Conservation (phyloP, 1,140 invertebrate species). For the Drosophila sp. region DNA sequence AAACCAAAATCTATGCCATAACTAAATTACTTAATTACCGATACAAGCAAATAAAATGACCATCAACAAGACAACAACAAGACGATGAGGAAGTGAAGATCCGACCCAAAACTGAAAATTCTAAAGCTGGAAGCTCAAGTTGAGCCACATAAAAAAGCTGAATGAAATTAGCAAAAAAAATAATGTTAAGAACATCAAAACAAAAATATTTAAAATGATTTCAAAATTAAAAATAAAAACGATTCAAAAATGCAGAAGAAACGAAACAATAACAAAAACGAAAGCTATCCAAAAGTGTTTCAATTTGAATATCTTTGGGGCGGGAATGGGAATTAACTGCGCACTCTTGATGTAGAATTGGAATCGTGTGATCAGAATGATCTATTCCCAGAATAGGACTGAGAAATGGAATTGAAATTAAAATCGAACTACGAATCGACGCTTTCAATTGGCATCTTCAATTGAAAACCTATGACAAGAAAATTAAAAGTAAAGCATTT, state of each 20-base stretch:
- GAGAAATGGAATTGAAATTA: too few relatives aligned
- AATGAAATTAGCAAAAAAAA: not conserved
- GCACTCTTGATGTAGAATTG: slow-evolving; percentile 7
- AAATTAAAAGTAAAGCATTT: not conserved
- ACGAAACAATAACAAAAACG: slow-evolving; percentile 15
- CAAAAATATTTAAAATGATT: slow-evolving; percentile 36
- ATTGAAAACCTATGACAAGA: slow-evolving; percentile 24
- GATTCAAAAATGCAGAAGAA: slow-evolving; percentile 18
- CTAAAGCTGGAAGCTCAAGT: slow-evolving; percentile 25
- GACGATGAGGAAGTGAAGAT: slow-evolving; percentile 8
- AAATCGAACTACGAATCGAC: not conserved
- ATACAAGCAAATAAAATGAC: slow-evolving; percentile 10
- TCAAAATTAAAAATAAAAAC: slow-evolving; percentile 34
- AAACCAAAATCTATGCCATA: slow-evolving; percentile 40
- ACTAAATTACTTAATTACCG: slow-evolving; percentile 41
- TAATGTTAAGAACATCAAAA: slow-evolving; percentile 6
- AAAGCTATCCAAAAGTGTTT: not conserved
- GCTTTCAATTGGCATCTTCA: slow-evolving; percentile 6
- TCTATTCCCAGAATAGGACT: slow-evolving; percentile 2
- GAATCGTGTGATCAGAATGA: slow-evolving; percentile 5
- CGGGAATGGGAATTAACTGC: not conserved
- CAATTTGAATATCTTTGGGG: not conserved
- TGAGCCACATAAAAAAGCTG: slow-evolving; percentile 12
- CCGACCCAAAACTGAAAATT: slow-evolving; percentile 26
- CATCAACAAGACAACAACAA: not conserved